Base-by-base conservation (phyloP, 2,888 invertebrate genomes). In the Cerastoderma edule region DNA sequence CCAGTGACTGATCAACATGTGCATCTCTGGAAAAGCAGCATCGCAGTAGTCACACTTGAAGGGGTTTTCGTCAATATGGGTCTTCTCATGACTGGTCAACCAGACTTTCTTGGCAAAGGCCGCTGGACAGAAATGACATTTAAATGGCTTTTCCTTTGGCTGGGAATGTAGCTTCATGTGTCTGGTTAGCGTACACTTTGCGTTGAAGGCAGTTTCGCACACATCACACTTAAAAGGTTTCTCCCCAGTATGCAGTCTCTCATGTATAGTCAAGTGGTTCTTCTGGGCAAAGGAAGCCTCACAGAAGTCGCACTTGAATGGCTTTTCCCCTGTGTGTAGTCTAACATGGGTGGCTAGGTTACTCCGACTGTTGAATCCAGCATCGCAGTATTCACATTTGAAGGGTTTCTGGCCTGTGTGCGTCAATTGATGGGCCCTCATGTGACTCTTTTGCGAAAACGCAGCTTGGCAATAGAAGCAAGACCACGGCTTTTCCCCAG, bases 391-490 rank as follows among this genome's bases (percentile, higher is more conserved):
- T 33, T 39, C 60, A 60, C 60, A 60, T 22, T 39, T 60, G 22
- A n/a, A 60, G 2, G 60, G 60, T 27, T 60, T 60, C 24, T 33
- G 22, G 13, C 60, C 60, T 39, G 60, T 60, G 27, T 60, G 60
- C 24, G 35, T 60, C 10, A 60, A 22, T n/a, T 60, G 60, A 22
- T 60, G 60, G n/a, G n/a, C 24, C 22, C n/a, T 60, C 60, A 60
- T 39, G 27, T 60, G 60, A 60, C 60, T 60, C 24, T 33, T 35
- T 39, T 60, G 60, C 10, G 60, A 13, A 33, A 60, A 60, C 13
- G 60, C 60, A 39, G 60, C 60, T 39, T 39, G 39, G 39, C 60
- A 60, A 24, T 60, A 60, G 27, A 60, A 60, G 27, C 60, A 60
- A 22, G 33, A 22, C 35, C 39, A 60, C 22, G 60, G 60, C 27